Percentiles rank a stretch among this genome's conserved stretches.
Evolutionary conservation across 1,140 invertebrate species (phyloP).

Genomic region (Drosophila parvula): DNA sequence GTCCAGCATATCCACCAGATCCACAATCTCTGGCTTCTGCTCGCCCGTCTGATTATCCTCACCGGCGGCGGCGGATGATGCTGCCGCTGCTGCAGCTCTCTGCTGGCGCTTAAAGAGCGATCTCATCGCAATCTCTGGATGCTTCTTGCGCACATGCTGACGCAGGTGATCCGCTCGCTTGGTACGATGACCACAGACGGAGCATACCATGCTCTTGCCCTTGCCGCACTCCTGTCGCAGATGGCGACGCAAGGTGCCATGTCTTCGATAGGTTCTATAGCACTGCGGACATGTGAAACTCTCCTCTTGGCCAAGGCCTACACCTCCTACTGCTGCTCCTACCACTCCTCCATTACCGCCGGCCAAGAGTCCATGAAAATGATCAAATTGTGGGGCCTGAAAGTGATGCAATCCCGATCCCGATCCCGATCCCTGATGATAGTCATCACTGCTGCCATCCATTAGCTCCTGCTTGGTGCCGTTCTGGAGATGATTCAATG

Average conservation of each 20-base stretch:
- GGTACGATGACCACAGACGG: constrained; percentile 84
- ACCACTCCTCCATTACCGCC: constrained; percentile 19
- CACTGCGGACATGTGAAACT: constrained; percentile 86
- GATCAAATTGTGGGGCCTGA: constrained; percentile 66
- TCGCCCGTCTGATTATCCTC: constrained; percentile 28
- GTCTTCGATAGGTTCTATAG: constrained; percentile 85
- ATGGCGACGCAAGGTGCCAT: constrained; percentile 86
- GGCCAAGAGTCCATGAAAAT: constrained; percentile 51
- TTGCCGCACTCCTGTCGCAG: constrained; percentile 86
- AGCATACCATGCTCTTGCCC: constrained; percentile 85
- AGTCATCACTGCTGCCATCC: constrained; percentile 52
- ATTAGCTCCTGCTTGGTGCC: constrained; percentile 52
- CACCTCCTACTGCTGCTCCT: background rate
- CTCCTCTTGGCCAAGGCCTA: constrained; percentile 57
- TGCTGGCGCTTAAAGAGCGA: constrained; percentile 75
- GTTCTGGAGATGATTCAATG: constrained; percentile 32
- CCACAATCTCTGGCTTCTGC: constrained; percentile 67
- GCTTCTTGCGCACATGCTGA: constrained; percentile 83
- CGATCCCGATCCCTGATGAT: constrained; percentile 46
- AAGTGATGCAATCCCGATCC: constrained; percentile 37
- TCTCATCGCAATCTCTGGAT: constrained; percentile 83
- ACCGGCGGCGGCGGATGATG: constrained; percentile 6
- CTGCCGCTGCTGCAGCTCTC: constrained; percentile 38
- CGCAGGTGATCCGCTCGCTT: constrained; percentile 85
- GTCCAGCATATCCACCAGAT: constrained; percentile 54